phyloP scores from a whole-genome alignment of 2,113 vertebrate species.

The Isichthys henryi region DNA sequence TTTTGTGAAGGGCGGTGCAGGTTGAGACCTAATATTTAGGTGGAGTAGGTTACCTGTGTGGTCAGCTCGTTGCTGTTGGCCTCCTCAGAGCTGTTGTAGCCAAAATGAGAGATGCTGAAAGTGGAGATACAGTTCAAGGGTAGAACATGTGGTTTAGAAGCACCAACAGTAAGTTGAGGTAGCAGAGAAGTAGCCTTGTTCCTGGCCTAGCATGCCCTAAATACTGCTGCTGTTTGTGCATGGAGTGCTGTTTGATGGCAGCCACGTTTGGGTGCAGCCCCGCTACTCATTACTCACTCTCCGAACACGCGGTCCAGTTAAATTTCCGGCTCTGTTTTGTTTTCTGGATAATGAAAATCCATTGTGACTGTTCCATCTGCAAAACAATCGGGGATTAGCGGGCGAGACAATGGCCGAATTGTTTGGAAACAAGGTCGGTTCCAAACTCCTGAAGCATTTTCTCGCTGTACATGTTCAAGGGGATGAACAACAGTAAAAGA shows the following conservation, averaged over 20 bases:
- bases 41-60: not conserved
- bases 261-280: not conserved
- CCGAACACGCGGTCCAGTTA: not conserved
- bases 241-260: not conserved
- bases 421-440: slow-evolving; percentile 23
- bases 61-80: not conserved
- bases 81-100: not conserved
- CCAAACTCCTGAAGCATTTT: not conserved
- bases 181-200: not conserved
- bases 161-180: not conserved
- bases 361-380: slow-evolving; percentile 13
- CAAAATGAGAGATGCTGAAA: not conserved
- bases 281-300: not conserved
- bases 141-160: not conserved
- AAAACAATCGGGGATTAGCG: not conserved
- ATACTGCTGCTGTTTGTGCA: not conserved
- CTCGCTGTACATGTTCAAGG: not conserved
- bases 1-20: not conserved
- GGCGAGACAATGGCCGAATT: slow-evolving; percentile 20
- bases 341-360: slow-evolving; percentile 1
- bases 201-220: not conserved
- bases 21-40: not conserved
- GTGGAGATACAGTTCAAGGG: not conserved
- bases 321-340: not conserved
- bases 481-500: not conserved